Evolutionary conservation across 1,140 invertebrate species (phyloP).

Genomic region (Mizuhopecten yessoensis): DNA sequence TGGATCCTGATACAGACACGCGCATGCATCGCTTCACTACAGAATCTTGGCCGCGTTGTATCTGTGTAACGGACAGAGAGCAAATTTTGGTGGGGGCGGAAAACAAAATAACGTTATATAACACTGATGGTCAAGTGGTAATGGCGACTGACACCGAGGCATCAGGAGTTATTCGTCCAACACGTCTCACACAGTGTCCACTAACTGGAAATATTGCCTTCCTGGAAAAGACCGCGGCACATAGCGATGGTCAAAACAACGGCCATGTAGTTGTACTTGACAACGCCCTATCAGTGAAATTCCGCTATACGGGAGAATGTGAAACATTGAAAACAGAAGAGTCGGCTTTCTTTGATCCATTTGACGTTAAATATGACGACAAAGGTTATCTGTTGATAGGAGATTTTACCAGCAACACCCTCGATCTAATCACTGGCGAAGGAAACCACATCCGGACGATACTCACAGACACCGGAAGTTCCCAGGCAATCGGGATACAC

Average conservation of each 20-base stretch:
- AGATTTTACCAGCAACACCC: background rate
- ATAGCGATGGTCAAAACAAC: background rate
- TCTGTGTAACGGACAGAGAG: background rate
- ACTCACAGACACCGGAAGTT: background rate
- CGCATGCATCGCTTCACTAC: background rate
- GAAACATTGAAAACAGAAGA: background rate
- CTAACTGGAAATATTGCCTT: conserved; percentile 1
- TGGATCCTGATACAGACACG: background rate
- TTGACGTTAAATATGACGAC: background rate
- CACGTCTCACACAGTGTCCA: background rate
- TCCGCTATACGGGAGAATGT: conserved; percentile 4
- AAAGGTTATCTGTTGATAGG: background rate
- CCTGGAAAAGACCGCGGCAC: background rate
- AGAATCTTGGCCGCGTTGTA: background rate
- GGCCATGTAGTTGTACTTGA: background rate
- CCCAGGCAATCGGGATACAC: background rate
- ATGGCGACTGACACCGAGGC: background rate
- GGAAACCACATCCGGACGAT: background rate
- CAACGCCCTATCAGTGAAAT: background rate
- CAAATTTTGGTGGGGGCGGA: background rate
- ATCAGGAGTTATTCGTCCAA: background rate
- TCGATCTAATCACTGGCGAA: background rate
- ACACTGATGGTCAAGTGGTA: background rate
- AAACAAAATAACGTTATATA: background rate
- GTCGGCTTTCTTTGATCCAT: background rate